phyloP scores from a whole-genome alignment of 2,888 invertebrate species.

The Ctena decussata region DNA sequence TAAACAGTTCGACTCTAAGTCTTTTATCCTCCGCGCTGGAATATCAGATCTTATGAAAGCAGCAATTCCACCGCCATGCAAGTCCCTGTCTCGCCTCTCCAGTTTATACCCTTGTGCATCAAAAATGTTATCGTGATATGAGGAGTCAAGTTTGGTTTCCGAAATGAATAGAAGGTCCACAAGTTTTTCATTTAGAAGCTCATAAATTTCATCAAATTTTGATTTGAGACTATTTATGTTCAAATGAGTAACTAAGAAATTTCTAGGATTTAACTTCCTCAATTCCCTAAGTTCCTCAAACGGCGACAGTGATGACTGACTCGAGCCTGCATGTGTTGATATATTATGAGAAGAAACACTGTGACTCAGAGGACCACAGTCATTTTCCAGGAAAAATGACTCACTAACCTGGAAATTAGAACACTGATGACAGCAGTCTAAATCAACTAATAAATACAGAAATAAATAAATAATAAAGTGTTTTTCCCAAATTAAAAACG shows the following conservation, averaged over 20 bases:
- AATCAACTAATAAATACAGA: no score
- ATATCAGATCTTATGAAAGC: constrained; percentile 31
- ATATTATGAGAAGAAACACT: background rate
- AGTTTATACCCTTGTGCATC: constrained; percentile 5
- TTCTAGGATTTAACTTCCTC: constrained; percentile 2
- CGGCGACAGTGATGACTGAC: background rate
- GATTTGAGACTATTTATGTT: constrained; percentile 27
- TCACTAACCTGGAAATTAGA: background rate
- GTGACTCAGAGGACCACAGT: background rate
- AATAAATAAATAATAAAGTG: no score
- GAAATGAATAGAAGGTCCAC: constrained; percentile 30
- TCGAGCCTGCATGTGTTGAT: background rate
- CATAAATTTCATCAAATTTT: constrained; percentile 25
- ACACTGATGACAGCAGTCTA: background rate
- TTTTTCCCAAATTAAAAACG: no score
- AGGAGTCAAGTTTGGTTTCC: constrained; percentile 28
- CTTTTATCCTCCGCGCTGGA: constrained; percentile 19
- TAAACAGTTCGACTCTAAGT: constrained; percentile 14
- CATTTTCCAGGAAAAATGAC: background rate
- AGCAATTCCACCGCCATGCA: constrained; percentile 17
- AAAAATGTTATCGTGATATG: background rate
- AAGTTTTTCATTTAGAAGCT: constrained; percentile 5
- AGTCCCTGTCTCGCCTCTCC: constrained; percentile 20
- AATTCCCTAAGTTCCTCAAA: background rate
- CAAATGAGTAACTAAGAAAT: constrained; percentile 6